A percentile compares a stretch with the other conserved stretches of the same genome.
Conservation (phyloP, 2,113 vertebrate genomes). For the Neodon shergylaensis region DNA sequence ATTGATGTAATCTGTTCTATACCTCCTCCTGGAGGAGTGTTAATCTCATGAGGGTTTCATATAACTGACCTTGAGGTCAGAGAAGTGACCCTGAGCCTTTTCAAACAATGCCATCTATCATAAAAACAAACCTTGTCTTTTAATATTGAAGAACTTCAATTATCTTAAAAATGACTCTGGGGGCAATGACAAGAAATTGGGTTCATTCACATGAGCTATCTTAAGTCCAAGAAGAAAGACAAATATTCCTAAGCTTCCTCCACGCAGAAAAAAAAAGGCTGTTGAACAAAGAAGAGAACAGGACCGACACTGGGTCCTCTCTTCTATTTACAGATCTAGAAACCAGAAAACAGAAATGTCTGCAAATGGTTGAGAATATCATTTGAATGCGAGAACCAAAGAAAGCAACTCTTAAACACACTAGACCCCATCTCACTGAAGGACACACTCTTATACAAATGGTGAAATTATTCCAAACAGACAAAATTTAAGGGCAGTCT, state of each 20-base stretch:
- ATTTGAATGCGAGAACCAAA: neutral
- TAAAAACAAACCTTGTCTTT: neutral
- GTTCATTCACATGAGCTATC: neutral
- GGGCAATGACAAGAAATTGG: neutral
- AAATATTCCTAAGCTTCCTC: no score
- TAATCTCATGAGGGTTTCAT: neutral
- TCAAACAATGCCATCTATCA: neutral
- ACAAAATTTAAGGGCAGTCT: neutral
- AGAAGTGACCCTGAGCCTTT: neutral
- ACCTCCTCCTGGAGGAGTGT: neutral
- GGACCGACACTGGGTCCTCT: neutral
- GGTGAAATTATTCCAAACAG: neutral
- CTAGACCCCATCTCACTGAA: neutral
- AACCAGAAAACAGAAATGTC: neutral
- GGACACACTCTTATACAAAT: neutral
- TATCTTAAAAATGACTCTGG: neutral
- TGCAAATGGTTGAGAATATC: neutral
- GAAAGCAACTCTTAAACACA: neutral
- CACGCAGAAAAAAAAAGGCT: no score
- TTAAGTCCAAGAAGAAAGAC: no score
- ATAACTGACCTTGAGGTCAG: neutral
- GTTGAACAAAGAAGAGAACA: neutral
- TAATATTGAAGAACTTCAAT: neutral
- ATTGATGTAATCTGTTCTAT: neutral
- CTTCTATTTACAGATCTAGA: neutral